Percentiles rank a stretch among this genome's conserved stretches.
These are phyloP conservation scores for Emys orbicularis DNA, from an alignment of 2,797 vertebrate species.

Conservation along the genomic window DNA sequence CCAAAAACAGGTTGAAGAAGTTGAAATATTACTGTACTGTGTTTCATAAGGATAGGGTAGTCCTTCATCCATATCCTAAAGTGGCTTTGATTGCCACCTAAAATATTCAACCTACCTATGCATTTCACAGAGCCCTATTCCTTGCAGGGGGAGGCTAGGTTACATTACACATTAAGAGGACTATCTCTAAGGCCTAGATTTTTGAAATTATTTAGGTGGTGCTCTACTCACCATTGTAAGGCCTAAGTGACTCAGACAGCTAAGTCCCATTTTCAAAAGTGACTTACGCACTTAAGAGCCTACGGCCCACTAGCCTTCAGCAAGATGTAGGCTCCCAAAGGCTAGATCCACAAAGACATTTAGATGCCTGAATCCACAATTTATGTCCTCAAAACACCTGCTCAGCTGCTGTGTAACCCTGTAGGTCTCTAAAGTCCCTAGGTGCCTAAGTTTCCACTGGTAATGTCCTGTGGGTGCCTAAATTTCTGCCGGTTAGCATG, in stretches of 20 bases:
- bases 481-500: neutral
- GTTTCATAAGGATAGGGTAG: neutral
- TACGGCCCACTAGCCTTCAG: constrained; percentile 38
- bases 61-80: neutral
- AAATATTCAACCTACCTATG: neutral
- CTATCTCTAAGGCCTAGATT: constrained; percentile 3
- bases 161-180: neutral
- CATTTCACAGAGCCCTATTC: neutral
- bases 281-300: neutral
- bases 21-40: neutral
- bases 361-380: neutral
- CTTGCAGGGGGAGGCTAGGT: neutral
- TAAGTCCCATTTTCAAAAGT: neutral
- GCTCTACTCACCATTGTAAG: neutral
- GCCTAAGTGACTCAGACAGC: neutral
- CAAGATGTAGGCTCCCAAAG: neutral
- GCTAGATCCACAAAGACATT: neutral
- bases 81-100: neutral
- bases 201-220: neutral
- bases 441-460: neutral
- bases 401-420: neutral
- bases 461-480: neutral
- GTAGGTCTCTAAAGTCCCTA: neutral
- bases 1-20: neutral
- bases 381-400: neutral